Evolutionary conservation across 2,113 vertebrate genomes (phyloP).

Genomic region (Malaclemys terrapin): DNA sequence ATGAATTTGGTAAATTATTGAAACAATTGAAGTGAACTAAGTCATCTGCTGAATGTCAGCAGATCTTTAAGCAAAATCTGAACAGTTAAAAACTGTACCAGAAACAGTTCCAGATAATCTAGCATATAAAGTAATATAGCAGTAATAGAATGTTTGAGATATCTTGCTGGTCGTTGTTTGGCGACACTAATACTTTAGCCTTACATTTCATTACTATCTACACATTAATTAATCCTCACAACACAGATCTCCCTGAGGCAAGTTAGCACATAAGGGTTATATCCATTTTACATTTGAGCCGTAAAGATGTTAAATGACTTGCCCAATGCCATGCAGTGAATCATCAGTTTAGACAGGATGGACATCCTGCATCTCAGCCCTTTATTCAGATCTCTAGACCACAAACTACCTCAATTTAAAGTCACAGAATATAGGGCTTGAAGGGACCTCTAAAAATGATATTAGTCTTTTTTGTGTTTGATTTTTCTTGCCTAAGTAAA

Average conservation of each 20-base stretch:
- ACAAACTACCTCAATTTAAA: not conserved
- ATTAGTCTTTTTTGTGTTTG: too few species aligned
- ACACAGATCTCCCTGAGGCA: rapidly evolving
- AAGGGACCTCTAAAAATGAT: not conserved
- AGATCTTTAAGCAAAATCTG: not conserved
- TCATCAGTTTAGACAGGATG: not conserved
- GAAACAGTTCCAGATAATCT: not conserved
- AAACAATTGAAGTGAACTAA: not conserved
- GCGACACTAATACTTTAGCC: not conserved
- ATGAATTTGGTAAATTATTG: not conserved
- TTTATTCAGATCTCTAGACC: not conserved
- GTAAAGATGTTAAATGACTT: not conserved
- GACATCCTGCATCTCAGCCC: not conserved
- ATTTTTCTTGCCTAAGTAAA: not conserved
- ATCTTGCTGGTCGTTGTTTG: not conserved
- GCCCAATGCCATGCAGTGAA: rapidly evolving
- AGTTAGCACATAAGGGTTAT: not conserved
- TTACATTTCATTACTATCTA: not conserved
- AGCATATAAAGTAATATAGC: not conserved
- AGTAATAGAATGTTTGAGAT: not conserved
- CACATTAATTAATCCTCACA: not conserved
- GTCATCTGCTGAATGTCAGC: not conserved
- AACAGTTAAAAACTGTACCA: not conserved
- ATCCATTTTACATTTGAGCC: rapidly evolving
- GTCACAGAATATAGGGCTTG: not conserved